Evolutionary conservation across 2,797 vertebrate species (phyloP).

Genomic region (Chanos chanos): DNA sequence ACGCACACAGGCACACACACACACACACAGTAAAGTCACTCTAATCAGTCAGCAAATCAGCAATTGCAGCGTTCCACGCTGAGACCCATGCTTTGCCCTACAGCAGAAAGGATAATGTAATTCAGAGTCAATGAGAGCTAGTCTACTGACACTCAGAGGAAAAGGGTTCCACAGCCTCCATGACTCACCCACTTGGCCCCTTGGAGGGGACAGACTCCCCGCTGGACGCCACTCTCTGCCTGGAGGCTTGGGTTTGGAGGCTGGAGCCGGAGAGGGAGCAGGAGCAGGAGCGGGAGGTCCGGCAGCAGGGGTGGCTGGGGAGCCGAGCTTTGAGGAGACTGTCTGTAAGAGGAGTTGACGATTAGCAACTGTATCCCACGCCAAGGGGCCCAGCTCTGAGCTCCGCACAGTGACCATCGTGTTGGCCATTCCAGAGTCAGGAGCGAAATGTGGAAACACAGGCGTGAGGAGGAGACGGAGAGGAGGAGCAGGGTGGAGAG

Average conservation of each 20-base stretch:
- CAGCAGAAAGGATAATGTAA: too few species aligned
- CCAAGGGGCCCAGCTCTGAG: conserved; percentile 58
- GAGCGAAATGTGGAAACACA: conserved; percentile 30
- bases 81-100: too few species aligned
- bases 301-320: conserved; percentile 29
- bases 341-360: conserved; percentile 65
- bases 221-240: conserved; percentile 31
- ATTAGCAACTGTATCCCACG: conserved; percentile 64
- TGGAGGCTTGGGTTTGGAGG: conserved; percentile 34
- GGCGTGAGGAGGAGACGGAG: conserved; percentile 40
- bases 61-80: too few species aligned
- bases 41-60: too few species aligned
- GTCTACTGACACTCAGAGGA: neutral
- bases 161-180: conserved; percentile 54
- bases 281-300: conserved; percentile 37
- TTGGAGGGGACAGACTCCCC: conserved; percentile 43
- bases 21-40: neutral
- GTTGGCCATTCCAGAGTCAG: conserved; percentile 62
- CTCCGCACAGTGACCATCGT: conserved; percentile 61
- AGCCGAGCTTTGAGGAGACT: conserved; percentile 57
- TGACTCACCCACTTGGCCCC: conserved; percentile 40
- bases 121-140: conserved; percentile 7
- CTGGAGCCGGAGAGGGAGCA: conserved; percentile 31
- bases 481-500: conserved; percentile 38
- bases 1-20: neutral